Percentiles rank a stretch among this genome's conserved stretches.
Conservation (phyloP, 2,888 invertebrate genomes). For the Anagyrus pseudococci region DNA sequence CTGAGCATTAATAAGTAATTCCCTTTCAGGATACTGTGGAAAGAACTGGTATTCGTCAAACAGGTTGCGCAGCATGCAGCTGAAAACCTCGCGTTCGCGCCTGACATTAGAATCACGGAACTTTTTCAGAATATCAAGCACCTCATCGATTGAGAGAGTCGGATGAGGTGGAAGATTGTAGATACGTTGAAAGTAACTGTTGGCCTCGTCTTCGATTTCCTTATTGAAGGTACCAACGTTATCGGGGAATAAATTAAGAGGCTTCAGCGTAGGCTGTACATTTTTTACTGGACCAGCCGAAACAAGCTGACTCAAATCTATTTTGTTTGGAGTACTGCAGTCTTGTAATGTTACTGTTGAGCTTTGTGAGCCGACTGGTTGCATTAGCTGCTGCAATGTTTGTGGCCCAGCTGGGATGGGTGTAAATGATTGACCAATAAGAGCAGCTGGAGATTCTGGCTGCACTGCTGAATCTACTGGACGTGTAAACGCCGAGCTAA, state of each 20-base stretch:
- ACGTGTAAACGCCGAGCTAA: constrained; percentile 76
- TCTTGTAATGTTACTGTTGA: constrained; percentile 64
- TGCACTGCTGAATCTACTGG: constrained; percentile 77
- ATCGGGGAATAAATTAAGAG: constrained; percentile 77
- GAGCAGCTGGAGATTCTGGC: constrained; percentile 83
- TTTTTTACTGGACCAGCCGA: constrained; percentile 73
- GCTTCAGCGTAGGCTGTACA: constrained; percentile 67
- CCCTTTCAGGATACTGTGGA: constrained; percentile 93
- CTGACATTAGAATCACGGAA: constrained; percentile 92
- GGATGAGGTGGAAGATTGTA: constrained; percentile 97
- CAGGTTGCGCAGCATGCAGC: constrained; percentile 95
- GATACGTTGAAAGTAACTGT: constrained; percentile 97
- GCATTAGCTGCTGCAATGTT: constrained; percentile 63
- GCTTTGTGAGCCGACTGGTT: constrained; percentile 63
- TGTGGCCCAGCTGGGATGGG: constrained; percentile 81
- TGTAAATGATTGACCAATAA: constrained; percentile 77
- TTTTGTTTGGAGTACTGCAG: constrained; percentile 68
- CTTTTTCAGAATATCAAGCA: constrained; percentile 92
- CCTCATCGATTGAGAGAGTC: constrained; percentile 92
- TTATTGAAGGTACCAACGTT: constrained; percentile 84
- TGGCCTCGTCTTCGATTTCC: constrained; percentile 98
- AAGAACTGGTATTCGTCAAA: constrained; percentile 99
- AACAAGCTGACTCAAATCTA: too few relatives aligned
- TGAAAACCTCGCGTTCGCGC: constrained; percentile 90
- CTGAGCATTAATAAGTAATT: constrained; percentile 95